phyloP scores from a whole-genome alignment of 2,797 vertebrate species.

The Xiphophorus birchmanni region DNA sequence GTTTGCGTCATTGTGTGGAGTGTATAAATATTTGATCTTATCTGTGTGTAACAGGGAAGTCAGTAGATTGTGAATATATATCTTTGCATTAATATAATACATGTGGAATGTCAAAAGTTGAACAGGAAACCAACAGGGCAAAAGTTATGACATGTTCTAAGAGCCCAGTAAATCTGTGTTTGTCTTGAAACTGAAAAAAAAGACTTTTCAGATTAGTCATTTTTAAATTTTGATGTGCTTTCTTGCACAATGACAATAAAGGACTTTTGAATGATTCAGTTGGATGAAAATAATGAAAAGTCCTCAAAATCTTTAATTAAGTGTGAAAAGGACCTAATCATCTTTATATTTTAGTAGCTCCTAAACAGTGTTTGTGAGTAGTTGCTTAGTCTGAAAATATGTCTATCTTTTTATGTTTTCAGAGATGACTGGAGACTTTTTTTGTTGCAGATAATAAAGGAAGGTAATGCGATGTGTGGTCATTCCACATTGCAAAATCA shows the following conservation, averaged over 20 bases:
- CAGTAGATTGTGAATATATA: background rate
- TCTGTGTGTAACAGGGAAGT: background rate
- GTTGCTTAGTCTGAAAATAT: background rate
- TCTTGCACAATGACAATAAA: too few species aligned
- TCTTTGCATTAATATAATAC: background rate
- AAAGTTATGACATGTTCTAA: background rate
- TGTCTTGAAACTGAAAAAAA: background rate
- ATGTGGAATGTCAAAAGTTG: background rate
- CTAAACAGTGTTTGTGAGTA: background rate
- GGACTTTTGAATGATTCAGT: background rate
- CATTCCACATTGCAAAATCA: slow-evolving; percentile 19
- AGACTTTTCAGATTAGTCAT: background rate
- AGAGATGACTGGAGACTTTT: background rate
- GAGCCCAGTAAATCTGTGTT: background rate
- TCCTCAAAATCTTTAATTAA: background rate
- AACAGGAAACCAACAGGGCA: background rate
- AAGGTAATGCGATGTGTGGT: background rate
- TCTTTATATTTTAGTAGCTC: background rate
- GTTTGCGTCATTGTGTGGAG: background rate
- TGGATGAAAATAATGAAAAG: background rate
- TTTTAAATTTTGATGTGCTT: too few species aligned
- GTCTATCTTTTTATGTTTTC: background rate
- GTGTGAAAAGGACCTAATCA: background rate
- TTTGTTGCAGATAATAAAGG: slow-evolving; percentile 6
- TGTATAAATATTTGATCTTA: background rate